These are phyloP conservation scores for Lepus townsendii DNA, from an alignment of 2,797 vertebrate genomes.

Conservation along the genomic window DNA sequence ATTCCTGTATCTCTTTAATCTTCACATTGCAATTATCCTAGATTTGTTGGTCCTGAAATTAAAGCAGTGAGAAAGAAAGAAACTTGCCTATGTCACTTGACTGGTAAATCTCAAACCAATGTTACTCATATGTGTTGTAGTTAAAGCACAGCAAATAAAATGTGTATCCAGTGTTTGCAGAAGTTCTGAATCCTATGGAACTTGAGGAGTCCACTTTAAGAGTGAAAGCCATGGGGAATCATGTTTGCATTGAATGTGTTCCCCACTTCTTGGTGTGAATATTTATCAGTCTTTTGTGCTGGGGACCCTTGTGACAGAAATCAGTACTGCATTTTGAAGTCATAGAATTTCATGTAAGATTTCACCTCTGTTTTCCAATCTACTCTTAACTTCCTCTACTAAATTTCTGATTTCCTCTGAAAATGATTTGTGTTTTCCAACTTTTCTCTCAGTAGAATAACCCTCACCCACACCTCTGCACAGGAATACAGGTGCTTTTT, in stretches of 20 bases:
- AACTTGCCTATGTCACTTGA: not conserved
- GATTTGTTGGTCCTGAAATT: not conserved
- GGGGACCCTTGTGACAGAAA: not conserved
- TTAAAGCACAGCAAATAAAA: conserved; percentile 22
- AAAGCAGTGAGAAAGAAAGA: not conserved
- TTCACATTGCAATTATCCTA: not conserved
- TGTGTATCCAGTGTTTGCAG: not conserved
- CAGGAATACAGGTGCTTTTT: not conserved
- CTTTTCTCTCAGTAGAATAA: not conserved
- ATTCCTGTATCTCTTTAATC: not conserved
- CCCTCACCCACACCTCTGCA: not conserved
- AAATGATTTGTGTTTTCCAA: not conserved
- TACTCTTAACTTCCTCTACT: not conserved
- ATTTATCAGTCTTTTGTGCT: not conserved
- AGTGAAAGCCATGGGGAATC: not conserved
- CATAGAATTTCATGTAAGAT: not conserved
- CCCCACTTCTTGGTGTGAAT: not conserved
- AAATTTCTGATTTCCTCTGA: not conserved
- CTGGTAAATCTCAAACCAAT: not conserved
- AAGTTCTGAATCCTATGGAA: not conserved
- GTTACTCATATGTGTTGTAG: not conserved
- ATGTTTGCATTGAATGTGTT: not conserved
- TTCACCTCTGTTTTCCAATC: not conserved
- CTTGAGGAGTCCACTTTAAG: not conserved
- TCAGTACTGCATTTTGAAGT: not conserved